Conservation (phyloP, 2,888 invertebrate species). For the Hermaeophaga mercurialis region DNA sequence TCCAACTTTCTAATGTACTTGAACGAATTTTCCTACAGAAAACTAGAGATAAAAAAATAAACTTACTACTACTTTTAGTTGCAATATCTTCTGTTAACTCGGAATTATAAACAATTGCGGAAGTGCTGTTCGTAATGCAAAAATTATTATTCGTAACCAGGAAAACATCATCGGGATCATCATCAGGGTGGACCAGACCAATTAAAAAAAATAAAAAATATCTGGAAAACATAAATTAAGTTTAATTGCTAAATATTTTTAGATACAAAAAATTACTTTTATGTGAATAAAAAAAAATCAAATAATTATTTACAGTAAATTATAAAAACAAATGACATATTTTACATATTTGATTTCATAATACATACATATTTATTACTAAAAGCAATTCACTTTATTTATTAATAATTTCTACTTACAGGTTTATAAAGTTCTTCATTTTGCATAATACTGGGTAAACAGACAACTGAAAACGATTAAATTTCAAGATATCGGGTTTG, state of each 20-base stretch:
- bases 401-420: neutral
- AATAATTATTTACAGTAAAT: neutral
- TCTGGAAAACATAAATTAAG: constrained; percentile 8
- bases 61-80: too few species aligned
- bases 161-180: constrained; percentile 5
- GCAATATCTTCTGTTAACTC: neutral
- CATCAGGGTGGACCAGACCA: too few species aligned
- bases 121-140: constrained; percentile 28
- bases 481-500: neutral
- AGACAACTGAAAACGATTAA: neutral
- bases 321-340: too few species aligned
- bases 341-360: too few species aligned
- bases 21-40: too few species aligned
- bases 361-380: too few species aligned
- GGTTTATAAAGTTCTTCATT: neutral
- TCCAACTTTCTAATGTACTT: too few species aligned
- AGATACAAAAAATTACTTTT: neutral
- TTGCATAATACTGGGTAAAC: neutral
- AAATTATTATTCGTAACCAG: constrained; percentile 18
- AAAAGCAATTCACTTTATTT: too few species aligned
- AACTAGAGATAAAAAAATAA: too few species aligned
- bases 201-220: neutral
- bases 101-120: constrained; percentile 24
- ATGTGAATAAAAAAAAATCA: neutral
- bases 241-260: neutral